Conservation (phyloP, 2,113 vertebrate genomes). For the Microcebus ravelobensis region DNA sequence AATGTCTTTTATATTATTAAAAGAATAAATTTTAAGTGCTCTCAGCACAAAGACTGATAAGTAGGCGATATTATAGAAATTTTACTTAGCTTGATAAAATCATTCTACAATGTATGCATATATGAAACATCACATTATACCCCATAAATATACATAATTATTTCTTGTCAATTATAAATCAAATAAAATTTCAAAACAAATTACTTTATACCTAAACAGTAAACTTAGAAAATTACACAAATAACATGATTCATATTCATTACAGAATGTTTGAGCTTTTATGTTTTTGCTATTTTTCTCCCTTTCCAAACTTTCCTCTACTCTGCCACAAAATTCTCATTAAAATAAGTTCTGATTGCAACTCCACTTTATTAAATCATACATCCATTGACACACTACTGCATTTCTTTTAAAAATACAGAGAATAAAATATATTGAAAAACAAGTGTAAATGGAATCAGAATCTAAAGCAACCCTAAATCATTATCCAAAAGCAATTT, state of each 20-base stretch:
- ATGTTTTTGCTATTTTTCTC: neutral
- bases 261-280: neutral
- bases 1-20: neutral
- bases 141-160: neutral
- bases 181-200: neutral
- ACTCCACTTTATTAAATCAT: neutral
- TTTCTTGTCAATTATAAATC: neutral
- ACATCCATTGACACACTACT: neutral
- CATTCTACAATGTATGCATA: neutral
- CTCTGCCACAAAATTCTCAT: neutral
- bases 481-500: neutral
- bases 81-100: neutral
- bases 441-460: neutral
- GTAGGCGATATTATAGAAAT: neutral
- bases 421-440: neutral
- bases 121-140: neutral
- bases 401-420: neutral
- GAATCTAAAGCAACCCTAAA: neutral
- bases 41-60: neutral
- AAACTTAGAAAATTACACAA: neutral
- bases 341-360: neutral
- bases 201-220: neutral
- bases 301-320: neutral
- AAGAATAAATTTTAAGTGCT: neutral
- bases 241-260: neutral